Percentiles rank a stretch among this genome's conserved stretches.
Evolutionary conservation across 2,888 invertebrate genomes (phyloP).

Genomic region (Cyclophora albipunctata): DNA sequence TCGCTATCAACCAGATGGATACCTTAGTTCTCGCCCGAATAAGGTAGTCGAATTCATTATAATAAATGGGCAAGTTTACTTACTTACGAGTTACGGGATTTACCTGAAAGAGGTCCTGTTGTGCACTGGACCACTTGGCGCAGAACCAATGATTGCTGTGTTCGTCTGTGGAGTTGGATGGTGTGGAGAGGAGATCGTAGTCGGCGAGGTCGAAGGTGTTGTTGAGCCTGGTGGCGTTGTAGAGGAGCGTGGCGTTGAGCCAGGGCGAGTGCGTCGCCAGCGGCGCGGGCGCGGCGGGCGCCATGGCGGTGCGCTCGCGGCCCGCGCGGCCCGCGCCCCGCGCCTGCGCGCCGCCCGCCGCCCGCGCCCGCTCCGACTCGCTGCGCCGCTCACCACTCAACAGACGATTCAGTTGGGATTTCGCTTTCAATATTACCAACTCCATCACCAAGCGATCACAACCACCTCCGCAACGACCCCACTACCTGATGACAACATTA

Average conservation of each 20-base stretch:
- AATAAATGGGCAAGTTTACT: not conserved
- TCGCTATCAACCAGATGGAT: not conserved
- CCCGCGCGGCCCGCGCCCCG: constrained; percentile 36
- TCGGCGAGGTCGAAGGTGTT: constrained; percentile 66
- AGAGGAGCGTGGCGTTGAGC: constrained; percentile 73
- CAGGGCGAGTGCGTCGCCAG: constrained; percentile 59
- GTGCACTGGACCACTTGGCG: constrained; percentile 86
- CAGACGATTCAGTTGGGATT: constrained; percentile 77
- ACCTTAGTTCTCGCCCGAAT: not conserved
- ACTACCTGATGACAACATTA: constrained; percentile 23
- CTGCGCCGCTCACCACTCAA: constrained; percentile 57
- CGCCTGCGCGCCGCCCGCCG: constrained; percentile 32
- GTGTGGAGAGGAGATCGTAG: constrained; percentile 63
- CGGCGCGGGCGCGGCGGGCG: constrained; percentile 65
- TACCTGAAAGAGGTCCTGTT: constrained; percentile 85
- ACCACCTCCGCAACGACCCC: constrained; percentile 29
- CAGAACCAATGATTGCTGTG: constrained; percentile 75
- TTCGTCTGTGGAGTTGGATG: constrained; percentile 51
- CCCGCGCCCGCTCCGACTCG: constrained; percentile 26
- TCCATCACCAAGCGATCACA: constrained; percentile 70
- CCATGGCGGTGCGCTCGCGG: constrained; percentile 53
- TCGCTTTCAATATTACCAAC: constrained; percentile 77
- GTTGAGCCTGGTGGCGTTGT: constrained; percentile 71
- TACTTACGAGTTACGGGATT: not conserved
- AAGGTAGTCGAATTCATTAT: not conserved